Evolutionary conservation across 2,888 invertebrate species (phyloP), one percentile per base, ranked within the genome.

Genomic region (Melinaea marsaeus): DNA sequence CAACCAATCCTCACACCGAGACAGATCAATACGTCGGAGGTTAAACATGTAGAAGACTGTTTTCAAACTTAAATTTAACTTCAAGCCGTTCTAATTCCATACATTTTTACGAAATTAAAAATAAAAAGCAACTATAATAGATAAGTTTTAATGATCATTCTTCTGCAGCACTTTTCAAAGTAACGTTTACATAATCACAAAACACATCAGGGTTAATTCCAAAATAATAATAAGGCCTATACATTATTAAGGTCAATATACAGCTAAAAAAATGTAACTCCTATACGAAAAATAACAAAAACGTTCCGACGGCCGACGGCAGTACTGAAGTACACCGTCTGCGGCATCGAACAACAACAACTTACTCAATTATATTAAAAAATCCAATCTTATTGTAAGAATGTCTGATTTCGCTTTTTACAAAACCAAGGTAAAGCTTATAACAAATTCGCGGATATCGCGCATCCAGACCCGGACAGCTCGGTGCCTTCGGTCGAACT

Each of bases 111-210:
- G 9, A 42, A 5, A 3, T 37, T 42, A 42, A 57, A 48, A 63
- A 72, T 70, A 66, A 66, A 71, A 69, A 69, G 22, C 66, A 69
- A 57, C 71, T 81, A 84, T 84, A 87, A 85, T 88, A 87, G 85
- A 83, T 88, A 87, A 84, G 85, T 86, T 88, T 88, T 89, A 88
- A 90, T 90, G 84, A 88, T 88, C 86, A 86, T 88, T 85, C 84
- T 80, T 84, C 83, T 84, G 85, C 83, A 85, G 86, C 86, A 86
- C 77, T 84, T 88, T 86, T 74, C 80, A 85, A 86, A 86, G 83
- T 85, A 83, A 85, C 81, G 81, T 86, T 83, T 79, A 89, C 84
- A 85, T 83, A 85, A 86, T 83, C 79, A 84, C 79, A 80, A 85
- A 85, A 84, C 81, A 83, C 76, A 81, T 76, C 75, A 75, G 67